A percentile compares a stretch with the other conserved stretches of the same genome.
These are phyloP conservation scores for Vireo griseus DNA, from an alignment of 2,797 vertebrate species.

Conservation along the genomic window DNA sequence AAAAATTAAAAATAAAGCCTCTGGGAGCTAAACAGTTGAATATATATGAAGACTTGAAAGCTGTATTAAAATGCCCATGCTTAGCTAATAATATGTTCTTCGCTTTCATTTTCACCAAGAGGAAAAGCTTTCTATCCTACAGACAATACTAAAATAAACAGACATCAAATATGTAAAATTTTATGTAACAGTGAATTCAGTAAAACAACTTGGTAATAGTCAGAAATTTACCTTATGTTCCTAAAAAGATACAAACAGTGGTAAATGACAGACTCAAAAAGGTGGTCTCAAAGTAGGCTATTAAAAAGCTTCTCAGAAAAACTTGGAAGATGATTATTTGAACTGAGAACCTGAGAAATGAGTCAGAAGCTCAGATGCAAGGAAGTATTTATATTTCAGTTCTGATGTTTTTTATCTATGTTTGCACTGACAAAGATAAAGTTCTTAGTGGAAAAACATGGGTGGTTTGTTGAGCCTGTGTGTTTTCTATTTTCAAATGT, in stretches of 20 bases:
- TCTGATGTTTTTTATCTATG: not conserved
- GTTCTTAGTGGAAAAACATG: not conserved
- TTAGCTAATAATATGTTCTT: not conserved
- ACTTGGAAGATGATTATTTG: not conserved
- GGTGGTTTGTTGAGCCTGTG: not conserved
- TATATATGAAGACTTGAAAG: not conserved
- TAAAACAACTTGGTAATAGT: not conserved
- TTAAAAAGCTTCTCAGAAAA: not conserved
- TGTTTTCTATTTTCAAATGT: slow-evolving; percentile 9
- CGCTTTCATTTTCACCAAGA: not conserved
- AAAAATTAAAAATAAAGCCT: not conserved
- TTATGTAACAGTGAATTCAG: not conserved
- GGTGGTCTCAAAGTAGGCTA: not conserved
- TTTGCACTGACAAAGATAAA: slow-evolving; percentile 12
- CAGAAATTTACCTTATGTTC: not conserved
- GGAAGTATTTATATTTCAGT: not conserved
- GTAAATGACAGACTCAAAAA: not conserved
- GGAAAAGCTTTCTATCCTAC: not conserved
- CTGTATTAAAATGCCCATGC: not conserved
- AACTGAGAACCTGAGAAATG: not conserved
- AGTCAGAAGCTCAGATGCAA: not conserved
- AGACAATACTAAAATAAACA: not conserved
- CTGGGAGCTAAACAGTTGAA: not conserved
- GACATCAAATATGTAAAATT: not conserved
- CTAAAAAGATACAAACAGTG: not conserved